Percentiles rank a stretch among this genome's conserved stretches.
phyloP scores from a whole-genome alignment of 2,888 invertebrate genomes.

The Perdita meconis region DNA sequence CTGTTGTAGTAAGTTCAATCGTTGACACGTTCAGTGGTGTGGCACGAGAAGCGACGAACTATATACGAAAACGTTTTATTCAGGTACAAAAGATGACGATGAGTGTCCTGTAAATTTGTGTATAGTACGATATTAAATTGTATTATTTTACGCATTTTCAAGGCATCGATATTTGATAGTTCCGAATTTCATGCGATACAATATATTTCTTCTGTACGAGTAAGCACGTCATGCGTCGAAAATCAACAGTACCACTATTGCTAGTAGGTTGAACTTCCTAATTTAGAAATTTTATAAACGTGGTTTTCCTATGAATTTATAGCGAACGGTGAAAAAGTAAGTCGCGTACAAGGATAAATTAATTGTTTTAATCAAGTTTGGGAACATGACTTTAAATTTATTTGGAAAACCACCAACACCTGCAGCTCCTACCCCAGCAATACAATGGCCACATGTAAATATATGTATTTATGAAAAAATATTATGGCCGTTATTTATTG shows the following conservation, averaged over 20 bases:
- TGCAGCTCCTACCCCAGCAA: constrained; percentile 18
- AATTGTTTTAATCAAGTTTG: neutral
- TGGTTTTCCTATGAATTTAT: constrained; percentile 43
- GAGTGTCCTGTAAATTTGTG: constrained; percentile 60
- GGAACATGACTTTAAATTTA: constrained; percentile 19
- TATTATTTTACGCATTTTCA: constrained; percentile 52
- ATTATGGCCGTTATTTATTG: constrained; percentile 39
- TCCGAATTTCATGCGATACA: constrained; percentile 14
- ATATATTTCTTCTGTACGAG: constrained; percentile 38
- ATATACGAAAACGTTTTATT: constrained; percentile 37
- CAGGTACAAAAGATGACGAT: constrained; percentile 40
- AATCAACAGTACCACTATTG: constrained; percentile 3
- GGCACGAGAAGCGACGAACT: constrained; percentile 33
- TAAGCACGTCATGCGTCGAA: neutral
- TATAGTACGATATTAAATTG: constrained; percentile 51
- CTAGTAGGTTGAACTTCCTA: constrained; percentile 7
- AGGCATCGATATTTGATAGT: constrained; percentile 33
- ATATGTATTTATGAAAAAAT: constrained; percentile 67
- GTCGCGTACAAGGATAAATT: neutral
- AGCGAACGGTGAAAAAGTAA: constrained; percentile 23
- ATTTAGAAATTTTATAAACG: constrained; percentile 25
- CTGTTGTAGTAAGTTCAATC: constrained; percentile 88
- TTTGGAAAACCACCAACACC: constrained; percentile 42
- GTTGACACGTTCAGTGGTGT: constrained; percentile 30
- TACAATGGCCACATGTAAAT: constrained; percentile 61